These are phyloP conservation scores for Campopleginae sp. DNA, from an alignment of 2,888 invertebrate species.

Conservation along the genomic window DNA sequence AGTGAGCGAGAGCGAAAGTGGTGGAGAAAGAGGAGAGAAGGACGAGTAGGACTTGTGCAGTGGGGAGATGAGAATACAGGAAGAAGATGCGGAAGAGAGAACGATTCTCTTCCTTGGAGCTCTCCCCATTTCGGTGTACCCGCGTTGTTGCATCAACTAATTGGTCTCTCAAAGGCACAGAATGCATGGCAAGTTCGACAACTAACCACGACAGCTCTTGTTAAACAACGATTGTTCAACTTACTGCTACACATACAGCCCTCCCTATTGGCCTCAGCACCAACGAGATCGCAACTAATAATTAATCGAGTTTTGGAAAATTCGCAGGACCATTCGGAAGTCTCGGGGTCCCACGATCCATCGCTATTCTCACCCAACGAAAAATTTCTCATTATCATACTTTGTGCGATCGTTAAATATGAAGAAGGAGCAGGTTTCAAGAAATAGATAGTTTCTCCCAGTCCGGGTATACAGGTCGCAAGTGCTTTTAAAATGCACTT, in stretches of 20 bases:
- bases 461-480: background rate
- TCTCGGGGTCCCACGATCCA: background rate
- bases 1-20: background rate
- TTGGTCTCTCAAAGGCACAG: slow-evolving; percentile 74
- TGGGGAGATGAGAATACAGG: background rate
- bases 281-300: slow-evolving; percentile 74
- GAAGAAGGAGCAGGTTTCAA: background rate
- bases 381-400: background rate
- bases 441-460: background rate
- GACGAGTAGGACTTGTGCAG: too few species aligned
- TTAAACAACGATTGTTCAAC: slow-evolving; percentile 75
- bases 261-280: slow-evolving; percentile 37
- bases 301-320: slow-evolving; percentile 75
- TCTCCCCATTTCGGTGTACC: slow-evolving; percentile 45
- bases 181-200: slow-evolving; percentile 71
- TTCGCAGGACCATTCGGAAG: slow-evolving; percentile 45
- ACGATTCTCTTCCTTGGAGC: slow-evolving; percentile 40
- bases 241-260: slow-evolving; percentile 34
- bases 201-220: slow-evolving; percentile 74
- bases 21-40: too few species aligned
- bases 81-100: slow-evolving; percentile 11
- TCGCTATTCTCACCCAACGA: background rate
- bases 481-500: too few species aligned
- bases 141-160: slow-evolving; percentile 70
- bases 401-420: background rate